Evolutionary conservation across 2,797 vertebrate genomes (phyloP).

Genomic region (Agapornis canus): DNA sequence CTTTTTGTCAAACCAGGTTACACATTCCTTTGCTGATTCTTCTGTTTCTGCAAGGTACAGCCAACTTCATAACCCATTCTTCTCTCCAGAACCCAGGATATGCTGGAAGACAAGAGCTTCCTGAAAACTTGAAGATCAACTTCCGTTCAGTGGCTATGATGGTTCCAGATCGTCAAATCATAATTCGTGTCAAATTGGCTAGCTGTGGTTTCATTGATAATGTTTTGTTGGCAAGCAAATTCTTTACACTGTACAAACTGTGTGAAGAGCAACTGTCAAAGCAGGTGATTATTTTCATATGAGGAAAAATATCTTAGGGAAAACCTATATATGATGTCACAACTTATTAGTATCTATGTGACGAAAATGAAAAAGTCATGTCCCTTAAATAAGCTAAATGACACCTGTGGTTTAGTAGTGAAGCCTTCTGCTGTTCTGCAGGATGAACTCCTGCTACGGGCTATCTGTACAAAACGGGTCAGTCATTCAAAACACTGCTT

Average conservation of each 20-base stretch:
- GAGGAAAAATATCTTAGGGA: background rate
- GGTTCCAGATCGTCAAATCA: conserved; percentile 97
- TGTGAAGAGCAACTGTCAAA: conserved; percentile 99
- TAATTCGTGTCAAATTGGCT: conserved; percentile 95
- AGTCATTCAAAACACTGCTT: background rate
- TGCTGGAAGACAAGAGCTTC: conserved; percentile 93
- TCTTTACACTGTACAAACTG: conserved; percentile 93
- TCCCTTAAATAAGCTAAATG: background rate
- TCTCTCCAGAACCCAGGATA: conserved; percentile 91
- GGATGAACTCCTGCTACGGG: background rate
- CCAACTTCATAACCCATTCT: background rate
- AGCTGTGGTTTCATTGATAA: conserved; percentile 96
- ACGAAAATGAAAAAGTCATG: background rate
- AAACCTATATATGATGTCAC: background rate
- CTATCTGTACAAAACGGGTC: background rate
- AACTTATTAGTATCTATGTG: background rate
- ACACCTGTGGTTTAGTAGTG: background rate
- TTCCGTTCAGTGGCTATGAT: conserved; percentile 98
- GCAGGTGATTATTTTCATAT: conserved; percentile 80
- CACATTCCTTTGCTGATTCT: background rate
- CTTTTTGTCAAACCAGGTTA: background rate
- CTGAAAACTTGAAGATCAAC: conserved; percentile 97
- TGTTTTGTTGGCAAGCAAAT: conserved; percentile 91
- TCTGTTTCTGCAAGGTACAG: background rate
- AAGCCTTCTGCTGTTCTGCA: background rate